phyloP scores from a whole-genome alignment of 2,113 vertebrate genomes.

The Cynopterus brachyotis region DNA sequence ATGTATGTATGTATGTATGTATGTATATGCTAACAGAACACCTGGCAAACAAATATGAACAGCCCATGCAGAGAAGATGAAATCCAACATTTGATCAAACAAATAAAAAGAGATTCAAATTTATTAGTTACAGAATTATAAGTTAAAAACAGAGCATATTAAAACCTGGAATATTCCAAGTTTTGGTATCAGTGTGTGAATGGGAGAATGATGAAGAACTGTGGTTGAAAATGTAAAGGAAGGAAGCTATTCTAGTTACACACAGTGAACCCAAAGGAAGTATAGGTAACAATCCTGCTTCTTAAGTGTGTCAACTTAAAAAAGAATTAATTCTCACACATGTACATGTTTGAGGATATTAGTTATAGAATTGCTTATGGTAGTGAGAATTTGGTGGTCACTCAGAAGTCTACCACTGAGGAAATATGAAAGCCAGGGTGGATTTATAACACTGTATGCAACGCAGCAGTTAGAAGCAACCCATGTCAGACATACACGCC shows the following conservation, averaged over 20 bases:
- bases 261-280: neutral
- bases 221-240: neutral
- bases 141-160: neutral
- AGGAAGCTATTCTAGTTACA: neutral
- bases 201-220: neutral
- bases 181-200: neutral
- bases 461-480: neutral
- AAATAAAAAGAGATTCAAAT: neutral
- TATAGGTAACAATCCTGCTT: neutral
- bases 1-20: neutral
- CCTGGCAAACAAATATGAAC: neutral
- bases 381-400: neutral
- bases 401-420: neutral
- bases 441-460: neutral
- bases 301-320: neutral
- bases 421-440: neutral
- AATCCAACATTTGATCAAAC: neutral
- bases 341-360: neutral
- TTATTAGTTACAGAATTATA: neutral
- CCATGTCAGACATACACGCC: neutral
- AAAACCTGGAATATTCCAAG: neutral
- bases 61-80: neutral
- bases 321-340: neutral
- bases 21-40: neutral
- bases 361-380: neutral